Evolutionary conservation across 1,140 invertebrate genomes (phyloP).

Genomic region (Subanguina moxae): DNA sequence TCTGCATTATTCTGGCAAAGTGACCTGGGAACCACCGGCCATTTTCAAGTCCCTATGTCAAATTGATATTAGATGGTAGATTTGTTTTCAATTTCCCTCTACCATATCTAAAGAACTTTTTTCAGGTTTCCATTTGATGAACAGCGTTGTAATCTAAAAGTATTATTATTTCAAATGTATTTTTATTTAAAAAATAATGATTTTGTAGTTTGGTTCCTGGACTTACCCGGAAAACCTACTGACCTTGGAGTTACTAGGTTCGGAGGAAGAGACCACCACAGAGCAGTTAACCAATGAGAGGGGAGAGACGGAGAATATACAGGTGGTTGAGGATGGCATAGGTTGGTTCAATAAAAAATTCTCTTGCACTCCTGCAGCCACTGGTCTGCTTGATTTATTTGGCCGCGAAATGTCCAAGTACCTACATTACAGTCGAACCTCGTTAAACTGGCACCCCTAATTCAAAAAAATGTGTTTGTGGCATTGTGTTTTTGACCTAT

Average conservation of each 20-base stretch:
- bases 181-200: constrained; percentile 11
- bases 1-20: constrained; percentile 76
- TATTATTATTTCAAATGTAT: neutral
- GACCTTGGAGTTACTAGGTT: constrained; percentile 45
- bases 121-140: constrained; percentile 71
- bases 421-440: no score
- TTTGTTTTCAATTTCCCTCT: constrained; percentile 7
- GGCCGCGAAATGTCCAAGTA: no score
- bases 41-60: constrained; percentile 94
- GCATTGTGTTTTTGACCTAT: no score
- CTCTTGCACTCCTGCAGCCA: no score
- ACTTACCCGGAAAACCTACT: constrained; percentile 73
- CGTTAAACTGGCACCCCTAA: no score
- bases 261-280: constrained; percentile 31
- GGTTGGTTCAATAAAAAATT: constrained; percentile 31
- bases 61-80: constrained; percentile 80
- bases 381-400: no score
- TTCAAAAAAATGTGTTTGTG: no score
- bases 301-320: constrained; percentile 50
- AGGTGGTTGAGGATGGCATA: constrained; percentile 56
- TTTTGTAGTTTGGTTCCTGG: constrained; percentile 83
- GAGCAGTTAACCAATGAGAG: constrained; percentile 48
- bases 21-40: constrained; percentile 92
- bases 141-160: constrained; percentile 60
- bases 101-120: constrained; percentile 19